Evolutionary conservation across 2,113 vertebrate genomes (phyloP).

Genomic region (Ptychochromis oligacanthus): DNA sequence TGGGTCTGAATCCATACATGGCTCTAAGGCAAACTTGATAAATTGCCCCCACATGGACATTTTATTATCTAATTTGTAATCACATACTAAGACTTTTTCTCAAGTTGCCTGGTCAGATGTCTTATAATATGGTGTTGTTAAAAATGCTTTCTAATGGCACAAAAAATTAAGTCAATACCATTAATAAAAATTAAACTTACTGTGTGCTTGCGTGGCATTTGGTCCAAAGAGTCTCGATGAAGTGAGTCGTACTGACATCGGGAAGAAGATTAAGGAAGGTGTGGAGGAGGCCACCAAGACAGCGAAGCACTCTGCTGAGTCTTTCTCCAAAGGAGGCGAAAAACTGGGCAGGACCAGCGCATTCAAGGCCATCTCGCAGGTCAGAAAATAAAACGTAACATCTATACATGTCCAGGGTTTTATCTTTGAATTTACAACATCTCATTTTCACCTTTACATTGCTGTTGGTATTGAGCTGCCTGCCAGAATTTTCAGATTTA

Average conservation of each 20-base stretch:
- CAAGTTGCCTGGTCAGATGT: neutral
- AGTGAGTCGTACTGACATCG: conserved; percentile 88
- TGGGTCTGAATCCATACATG: neutral
- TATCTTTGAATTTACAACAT: neutral
- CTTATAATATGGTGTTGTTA: neutral
- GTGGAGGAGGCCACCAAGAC: conserved; percentile 89
- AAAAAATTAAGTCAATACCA: rapidly evolving
- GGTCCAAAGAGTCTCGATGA: conserved; percentile 86
- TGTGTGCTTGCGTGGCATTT: neutral
- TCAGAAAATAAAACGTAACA: neutral
- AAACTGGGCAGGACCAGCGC: conserved; percentile 87
- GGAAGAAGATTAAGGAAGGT: conserved; percentile 91
- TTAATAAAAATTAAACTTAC: neutral
- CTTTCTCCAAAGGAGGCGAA: conserved; percentile 88
- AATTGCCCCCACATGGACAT: neutral
- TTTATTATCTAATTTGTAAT: neutral
- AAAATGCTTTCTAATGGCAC: neutral
- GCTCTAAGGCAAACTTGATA: neutral
- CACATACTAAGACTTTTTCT: neutral
- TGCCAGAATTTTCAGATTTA: neutral
- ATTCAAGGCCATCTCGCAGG: conserved; percentile 90
- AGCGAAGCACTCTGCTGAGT: conserved; percentile 89
- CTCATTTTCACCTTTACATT: neutral
- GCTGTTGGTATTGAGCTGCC: neutral
- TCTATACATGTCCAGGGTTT: neutral